Evolutionary conservation across 2,113 vertebrate genomes (phyloP).

Genomic region (Perognathus longimembris): DNA sequence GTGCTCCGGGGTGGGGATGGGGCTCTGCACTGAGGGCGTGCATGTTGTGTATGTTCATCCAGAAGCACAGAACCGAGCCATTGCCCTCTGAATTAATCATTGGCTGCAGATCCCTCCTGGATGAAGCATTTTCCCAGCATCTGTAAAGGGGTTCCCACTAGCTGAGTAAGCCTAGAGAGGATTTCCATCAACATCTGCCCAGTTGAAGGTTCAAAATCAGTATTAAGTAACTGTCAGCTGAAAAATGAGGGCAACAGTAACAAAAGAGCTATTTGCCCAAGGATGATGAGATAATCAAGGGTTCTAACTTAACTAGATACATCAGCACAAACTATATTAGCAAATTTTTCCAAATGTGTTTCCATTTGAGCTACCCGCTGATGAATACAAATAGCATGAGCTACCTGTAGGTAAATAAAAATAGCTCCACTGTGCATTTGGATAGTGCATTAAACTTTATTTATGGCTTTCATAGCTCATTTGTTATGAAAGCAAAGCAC

Average conservation of each 20-base stretch:
- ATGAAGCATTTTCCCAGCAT: background rate
- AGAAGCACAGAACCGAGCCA: background rate
- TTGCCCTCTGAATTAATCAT: fast-evolving
- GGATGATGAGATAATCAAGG: background rate
- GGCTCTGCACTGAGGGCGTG: background rate
- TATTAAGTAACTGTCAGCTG: background rate
- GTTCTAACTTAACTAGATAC: background rate
- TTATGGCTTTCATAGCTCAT: constrained; percentile 21
- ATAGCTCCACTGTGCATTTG: background rate
- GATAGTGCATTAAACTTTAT: background rate
- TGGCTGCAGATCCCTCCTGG: background rate
- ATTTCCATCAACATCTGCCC: background rate
- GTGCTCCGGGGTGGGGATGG: background rate
- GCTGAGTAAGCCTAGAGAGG: background rate
- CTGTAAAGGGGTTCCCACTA: background rate
- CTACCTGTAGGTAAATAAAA: constrained; percentile 38
- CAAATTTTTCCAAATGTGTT: background rate
- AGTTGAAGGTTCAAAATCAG: no score
- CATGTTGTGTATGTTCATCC: no score
- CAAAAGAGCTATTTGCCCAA: background rate
- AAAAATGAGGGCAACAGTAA: background rate
- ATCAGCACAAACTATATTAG: background rate
- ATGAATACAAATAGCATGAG: background rate
- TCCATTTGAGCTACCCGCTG: background rate
- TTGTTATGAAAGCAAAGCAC: constrained; percentile 23